Evolutionary conservation across 2,113 vertebrate species (phyloP), one percentile per base, ranked within the genome.

Genomic region (Mustela lutreola): DNA sequence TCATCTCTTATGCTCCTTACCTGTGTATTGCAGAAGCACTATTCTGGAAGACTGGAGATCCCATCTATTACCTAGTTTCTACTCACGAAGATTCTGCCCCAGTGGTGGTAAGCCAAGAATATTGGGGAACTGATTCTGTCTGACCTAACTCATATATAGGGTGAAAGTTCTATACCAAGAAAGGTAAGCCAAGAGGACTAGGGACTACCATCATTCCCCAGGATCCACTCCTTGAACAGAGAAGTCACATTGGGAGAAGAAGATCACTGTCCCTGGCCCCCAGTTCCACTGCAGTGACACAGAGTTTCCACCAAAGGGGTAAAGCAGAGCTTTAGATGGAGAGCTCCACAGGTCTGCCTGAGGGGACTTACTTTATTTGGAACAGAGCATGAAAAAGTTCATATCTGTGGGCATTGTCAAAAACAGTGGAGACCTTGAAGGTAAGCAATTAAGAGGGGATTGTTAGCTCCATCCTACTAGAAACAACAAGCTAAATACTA

Each of bases 361-460:
- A 82, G 48, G 39, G 45, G 26, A 78, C 50, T 73, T 58, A 87
- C 36, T 86, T 94, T 60, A 87, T 89, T 92, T 95, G 28, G 21
- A 94, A 87, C 26, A 90, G 5, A 42, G 10, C 10, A 48, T 81
- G 22, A n/a, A 75, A 7, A 92, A 94, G 10, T 81, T 75, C 6
- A 7, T 84, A n/a, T 15, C 28, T 92, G 67, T 50, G 7, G 15
- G 4, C 22, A 78, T 56, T 85, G 22, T 82, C n/a, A 21, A 86
- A 94, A 84, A 85, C 42, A 50, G 28, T 63, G 42, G 24, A 39
- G 11, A 89, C 63, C 71, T 24, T 45, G 39, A 11, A 85, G n/a
- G 36, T 53, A 6, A 73, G 11, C n/a, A 89, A 24, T 87, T 80
- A 75, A 67, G 15, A 92, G 11, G 78, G 16, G 18, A 56, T 33